Evolutionary conservation across 2,888 invertebrate species (phyloP).

Genomic region (Sepioteuthis lessoniana): DNA sequence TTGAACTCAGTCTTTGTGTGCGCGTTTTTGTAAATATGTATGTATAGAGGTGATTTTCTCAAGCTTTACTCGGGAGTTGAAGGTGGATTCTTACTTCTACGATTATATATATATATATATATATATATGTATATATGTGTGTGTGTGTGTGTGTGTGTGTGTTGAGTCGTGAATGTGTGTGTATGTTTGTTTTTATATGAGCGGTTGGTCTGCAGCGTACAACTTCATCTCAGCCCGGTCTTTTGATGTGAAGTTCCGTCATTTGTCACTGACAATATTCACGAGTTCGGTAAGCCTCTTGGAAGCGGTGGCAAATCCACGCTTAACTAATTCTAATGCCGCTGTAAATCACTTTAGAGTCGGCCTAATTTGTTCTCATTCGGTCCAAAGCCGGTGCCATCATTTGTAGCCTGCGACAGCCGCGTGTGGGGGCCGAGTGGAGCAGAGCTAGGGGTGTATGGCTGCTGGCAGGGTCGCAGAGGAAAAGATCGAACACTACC

Average conservation of each 20-base stretch:
- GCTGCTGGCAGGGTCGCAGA: not conserved
- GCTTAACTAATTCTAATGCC: not conserved
- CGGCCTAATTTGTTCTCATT: not conserved
- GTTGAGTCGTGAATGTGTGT: too few relatives aligned
- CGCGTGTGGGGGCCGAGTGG: not conserved
- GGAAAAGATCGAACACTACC: not conserved
- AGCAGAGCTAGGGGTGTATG: not conserved
- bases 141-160: not conserved
- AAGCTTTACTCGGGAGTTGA: too few relatives aligned
- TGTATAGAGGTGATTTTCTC: too few relatives aligned
- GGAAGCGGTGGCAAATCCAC: conserved; percentile 7
- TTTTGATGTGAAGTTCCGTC: conserved; percentile 33
- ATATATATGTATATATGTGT: not conserved
- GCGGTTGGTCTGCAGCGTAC: too few relatives aligned
- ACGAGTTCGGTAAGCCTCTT: not conserved
- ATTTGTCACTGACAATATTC: conserved; percentile 33
- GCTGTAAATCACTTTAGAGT: conserved; percentile 33
- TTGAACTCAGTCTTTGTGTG: too few relatives aligned
- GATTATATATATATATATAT: too few relatives aligned
- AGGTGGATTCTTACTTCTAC: too few relatives aligned
- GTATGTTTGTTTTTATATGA: too few relatives aligned
- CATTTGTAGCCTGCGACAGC: not conserved
- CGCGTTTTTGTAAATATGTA: too few relatives aligned
- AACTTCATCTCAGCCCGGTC: not conserved
- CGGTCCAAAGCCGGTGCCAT: not conserved